Conservation (phyloP, 64 coral and sea anemone genomes). For the Trachythela sp. region DNA sequence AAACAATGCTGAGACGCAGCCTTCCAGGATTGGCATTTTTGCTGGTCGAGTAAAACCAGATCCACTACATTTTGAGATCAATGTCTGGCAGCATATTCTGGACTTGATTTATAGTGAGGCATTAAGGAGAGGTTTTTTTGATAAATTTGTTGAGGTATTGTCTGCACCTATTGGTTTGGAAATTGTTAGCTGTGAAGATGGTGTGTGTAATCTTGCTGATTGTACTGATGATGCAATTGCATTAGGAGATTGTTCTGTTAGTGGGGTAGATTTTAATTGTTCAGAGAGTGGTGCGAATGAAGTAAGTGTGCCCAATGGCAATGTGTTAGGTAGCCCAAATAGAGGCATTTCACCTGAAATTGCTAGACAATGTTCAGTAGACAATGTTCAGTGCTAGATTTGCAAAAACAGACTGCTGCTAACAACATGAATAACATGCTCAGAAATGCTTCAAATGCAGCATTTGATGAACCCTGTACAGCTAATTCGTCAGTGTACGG, state of each 20-base stretch:
- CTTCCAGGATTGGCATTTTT: slow-evolving; percentile 1
- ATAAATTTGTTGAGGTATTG: not conserved
- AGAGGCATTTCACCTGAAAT: not conserved
- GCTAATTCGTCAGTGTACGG: not conserved
- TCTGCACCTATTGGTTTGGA: not conserved
- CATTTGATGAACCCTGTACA: not conserved
- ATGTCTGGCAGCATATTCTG: slow-evolving; percentile 4
- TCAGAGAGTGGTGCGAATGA: not conserved
- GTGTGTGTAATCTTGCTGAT: not conserved
- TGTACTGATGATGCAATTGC: not conserved
- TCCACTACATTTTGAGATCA: slow-evolving; percentile 8
- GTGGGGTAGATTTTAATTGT: not conserved
- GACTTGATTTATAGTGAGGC: not conserved
- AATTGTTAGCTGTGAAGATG: not conserved
- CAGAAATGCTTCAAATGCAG: not conserved
- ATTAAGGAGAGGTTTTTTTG: not conserved
- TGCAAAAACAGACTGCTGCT: not conserved
- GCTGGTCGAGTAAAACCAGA: not conserved
- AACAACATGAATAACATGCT: not conserved
- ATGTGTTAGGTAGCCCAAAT: not conserved
- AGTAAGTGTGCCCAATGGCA: not conserved
- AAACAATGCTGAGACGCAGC: not conserved
- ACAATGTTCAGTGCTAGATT: not conserved
- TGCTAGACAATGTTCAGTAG: not conserved
- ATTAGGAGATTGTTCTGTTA: not conserved